Evolutionary conservation across 2,113 vertebrate genomes (phyloP).

Genomic region (Cynopterus brachyotis): DNA sequence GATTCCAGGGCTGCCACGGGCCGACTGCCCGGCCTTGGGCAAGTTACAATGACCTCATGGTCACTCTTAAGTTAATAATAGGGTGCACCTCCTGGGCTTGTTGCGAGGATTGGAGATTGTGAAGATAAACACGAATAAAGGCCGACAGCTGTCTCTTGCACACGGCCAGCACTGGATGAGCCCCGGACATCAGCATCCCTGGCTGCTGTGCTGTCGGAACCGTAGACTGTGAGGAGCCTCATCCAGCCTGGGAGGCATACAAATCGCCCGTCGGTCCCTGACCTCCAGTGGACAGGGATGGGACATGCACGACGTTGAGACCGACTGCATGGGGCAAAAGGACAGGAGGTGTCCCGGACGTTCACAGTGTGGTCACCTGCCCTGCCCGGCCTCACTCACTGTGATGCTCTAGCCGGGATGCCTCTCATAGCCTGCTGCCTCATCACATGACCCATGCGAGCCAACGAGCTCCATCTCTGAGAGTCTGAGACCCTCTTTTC

Average conservation of each 20-base stretch:
- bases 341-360: accelerated
- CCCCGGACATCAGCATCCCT: accelerated
- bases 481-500: background rate
- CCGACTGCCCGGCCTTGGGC: background rate
- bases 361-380: background rate
- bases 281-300: background rate
- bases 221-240: background rate
- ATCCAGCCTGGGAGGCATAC: background rate
- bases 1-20: background rate
- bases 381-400: background rate
- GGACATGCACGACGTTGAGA: accelerated
- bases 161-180: too few species aligned
- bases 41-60: background rate
- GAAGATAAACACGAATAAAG: accelerated
- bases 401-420: accelerated
- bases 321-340: accelerated
- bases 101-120: background rate
- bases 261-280: background rate
- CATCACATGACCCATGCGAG: background rate
- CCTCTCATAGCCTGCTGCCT: background rate
- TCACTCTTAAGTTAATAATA: background rate
- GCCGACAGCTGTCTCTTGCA: too few species aligned
- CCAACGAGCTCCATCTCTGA: background rate
- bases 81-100: background rate
- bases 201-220: background rate